These are phyloP conservation scores for Nephrotoma appendiculata DNA, from an alignment of 2,888 invertebrate species.

Conservation along the genomic window DNA sequence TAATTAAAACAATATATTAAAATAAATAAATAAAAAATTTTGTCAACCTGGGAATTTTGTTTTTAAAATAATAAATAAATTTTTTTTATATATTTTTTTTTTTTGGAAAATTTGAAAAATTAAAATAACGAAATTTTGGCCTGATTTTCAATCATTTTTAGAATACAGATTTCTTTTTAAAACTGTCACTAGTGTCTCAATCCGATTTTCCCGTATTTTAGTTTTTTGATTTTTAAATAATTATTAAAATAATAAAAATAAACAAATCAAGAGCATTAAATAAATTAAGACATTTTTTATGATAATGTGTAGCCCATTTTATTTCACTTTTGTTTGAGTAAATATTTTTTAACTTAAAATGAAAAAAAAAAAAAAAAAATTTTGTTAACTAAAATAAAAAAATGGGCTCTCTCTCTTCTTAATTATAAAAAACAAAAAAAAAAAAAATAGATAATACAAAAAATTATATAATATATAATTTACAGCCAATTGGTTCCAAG, in stretches of 20 bases:
- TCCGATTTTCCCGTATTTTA: background rate
- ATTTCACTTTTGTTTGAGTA: background rate
- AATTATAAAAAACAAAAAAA: background rate
- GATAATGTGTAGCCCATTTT: background rate
- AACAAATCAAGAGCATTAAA: background rate
- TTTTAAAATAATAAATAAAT: background rate
- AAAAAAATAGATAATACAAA: background rate
- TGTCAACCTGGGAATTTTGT: background rate
- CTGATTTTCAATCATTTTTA: background rate
- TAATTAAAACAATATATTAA: background rate
- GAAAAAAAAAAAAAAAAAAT: background rate
- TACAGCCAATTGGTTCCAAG: constrained; percentile 22
- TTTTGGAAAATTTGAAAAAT: background rate
- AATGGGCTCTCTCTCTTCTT: background rate
- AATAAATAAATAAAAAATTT: background rate
- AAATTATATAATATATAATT: background rate
- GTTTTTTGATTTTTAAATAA: background rate
- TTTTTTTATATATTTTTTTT: background rate
- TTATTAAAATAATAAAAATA: background rate
- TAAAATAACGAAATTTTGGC: background rate
- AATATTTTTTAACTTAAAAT: background rate
- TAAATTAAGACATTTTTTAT: background rate
- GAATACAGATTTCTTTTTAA: background rate
- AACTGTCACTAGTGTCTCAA: constrained; percentile 2
- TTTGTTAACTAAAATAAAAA: background rate